phyloP scores from a whole-genome alignment of 2,113 vertebrate species.

The Mesocricetus auratus region DNA sequence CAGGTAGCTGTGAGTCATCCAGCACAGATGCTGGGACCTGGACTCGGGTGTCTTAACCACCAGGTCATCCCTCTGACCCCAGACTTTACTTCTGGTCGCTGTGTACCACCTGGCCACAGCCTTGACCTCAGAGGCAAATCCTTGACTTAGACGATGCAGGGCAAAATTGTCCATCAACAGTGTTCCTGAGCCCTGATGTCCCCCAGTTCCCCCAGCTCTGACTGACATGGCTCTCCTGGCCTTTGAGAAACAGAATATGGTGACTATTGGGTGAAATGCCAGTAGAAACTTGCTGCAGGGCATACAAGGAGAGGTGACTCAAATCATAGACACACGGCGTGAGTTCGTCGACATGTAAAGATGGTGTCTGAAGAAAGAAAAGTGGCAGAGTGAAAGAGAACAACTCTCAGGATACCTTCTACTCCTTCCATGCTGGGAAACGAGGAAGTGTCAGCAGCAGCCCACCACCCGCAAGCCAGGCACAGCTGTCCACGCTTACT shows the following conservation, averaged over 20 bases:
- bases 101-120: not conserved
- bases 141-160: not conserved
- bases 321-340: not conserved
- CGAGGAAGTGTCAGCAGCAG: not conserved
- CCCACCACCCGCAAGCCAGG: not conserved
- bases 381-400: not conserved
- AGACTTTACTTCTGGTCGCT: not conserved
- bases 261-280: not conserved
- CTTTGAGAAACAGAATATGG: not conserved
- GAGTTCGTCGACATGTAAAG: not conserved
- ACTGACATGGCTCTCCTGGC: not conserved
- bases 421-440: not conserved
- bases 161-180: not conserved
- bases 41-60: not conserved
- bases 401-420: not conserved
- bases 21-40: not conserved
- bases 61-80: not conserved
- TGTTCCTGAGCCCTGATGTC: not conserved
- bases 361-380: not conserved
- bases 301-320: constrained; percentile 8
- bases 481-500: not conserved
- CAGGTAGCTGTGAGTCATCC: not conserved
- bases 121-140: not conserved
- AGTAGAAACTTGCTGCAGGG: not conserved
- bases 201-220: not conserved